Percentiles rank a stretch among this genome's conserved stretches.
Conservation (phyloP, 2,888 invertebrate species). For the Prosopocoilus inquinatus region DNA sequence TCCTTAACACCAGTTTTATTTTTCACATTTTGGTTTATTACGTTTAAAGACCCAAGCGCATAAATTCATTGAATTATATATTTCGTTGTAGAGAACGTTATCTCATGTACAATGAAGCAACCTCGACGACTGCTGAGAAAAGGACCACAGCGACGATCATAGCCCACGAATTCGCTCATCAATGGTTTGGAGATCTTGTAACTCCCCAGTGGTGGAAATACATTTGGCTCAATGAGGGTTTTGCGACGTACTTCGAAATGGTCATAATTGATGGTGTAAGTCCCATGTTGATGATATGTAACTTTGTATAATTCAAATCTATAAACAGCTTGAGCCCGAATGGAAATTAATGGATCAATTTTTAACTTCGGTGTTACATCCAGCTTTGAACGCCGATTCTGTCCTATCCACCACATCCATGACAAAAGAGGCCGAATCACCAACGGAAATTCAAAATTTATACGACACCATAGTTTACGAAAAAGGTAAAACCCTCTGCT, state of each 20-base stretch:
- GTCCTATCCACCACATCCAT: slow-evolving; percentile 55
- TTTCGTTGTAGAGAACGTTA: slow-evolving; percentile 10
- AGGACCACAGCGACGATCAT: slow-evolving; percentile 42
- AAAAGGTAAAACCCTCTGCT: slow-evolving; percentile 52
- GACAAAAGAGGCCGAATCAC: slow-evolving; percentile 54
- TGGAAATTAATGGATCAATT: slow-evolving; percentile 52
- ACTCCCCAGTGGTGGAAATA: slow-evolving; percentile 48
- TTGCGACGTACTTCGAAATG: slow-evolving; percentile 56
- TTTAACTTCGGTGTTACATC: slow-evolving; percentile 45
- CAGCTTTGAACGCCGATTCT: slow-evolving; percentile 47
- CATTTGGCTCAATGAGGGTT: slow-evolving; percentile 54
- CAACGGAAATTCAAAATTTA: slow-evolving; percentile 53
- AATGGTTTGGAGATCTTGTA: slow-evolving; percentile 54
- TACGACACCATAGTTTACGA: slow-evolving; percentile 62
- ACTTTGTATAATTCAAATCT: neutral
- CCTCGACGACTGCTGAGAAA: slow-evolving; percentile 23
- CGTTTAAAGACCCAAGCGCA: neutral
- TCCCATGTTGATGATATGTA: neutral
- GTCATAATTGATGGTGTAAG: slow-evolving; percentile 36
- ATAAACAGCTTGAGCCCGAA: slow-evolving; percentile 39
- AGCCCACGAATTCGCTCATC: slow-evolving; percentile 58
- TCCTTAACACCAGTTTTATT: no score
- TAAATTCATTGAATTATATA: neutral
- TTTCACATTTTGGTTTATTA: no score
- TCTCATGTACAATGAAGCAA: slow-evolving; percentile 11